A percentile compares a stretch with the other conserved stretches of the same genome.
Conservation (phyloP, 2,797 vertebrate genomes). For the Pipistrellus kuhlii region DNA sequence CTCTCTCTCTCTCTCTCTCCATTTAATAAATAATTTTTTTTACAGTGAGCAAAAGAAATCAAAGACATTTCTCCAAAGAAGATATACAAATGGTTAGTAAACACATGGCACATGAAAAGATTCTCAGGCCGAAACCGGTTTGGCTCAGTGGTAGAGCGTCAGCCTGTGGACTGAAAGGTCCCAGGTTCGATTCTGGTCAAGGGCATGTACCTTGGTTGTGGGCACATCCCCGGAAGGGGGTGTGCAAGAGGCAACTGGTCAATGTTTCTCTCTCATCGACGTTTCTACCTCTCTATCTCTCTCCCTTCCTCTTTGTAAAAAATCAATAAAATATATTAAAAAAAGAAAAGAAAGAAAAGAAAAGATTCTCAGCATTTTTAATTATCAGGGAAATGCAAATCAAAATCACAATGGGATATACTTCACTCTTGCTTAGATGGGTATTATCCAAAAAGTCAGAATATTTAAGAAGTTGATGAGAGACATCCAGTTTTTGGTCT, state of each 20-base stretch:
- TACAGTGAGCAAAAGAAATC: not conserved
- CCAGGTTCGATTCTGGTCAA: too few species aligned
- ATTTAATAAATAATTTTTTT: not conserved
- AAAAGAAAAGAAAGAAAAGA: not conserved
- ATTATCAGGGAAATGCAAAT: slow-evolving; percentile 10
- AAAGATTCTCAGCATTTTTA: slow-evolving; percentile 3
- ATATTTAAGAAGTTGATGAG: not conserved
- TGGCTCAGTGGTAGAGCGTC: too few species aligned
- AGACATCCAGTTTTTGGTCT: not conserved
- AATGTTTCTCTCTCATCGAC: too few species aligned
- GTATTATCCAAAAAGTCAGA: not conserved
- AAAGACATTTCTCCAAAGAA: not conserved
- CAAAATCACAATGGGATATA: not conserved
- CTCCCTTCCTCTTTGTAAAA: too few species aligned
- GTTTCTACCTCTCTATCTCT: too few species aligned
- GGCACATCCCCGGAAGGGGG: too few species aligned
- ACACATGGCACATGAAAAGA: not conserved
- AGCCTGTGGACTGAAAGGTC: too few species aligned
- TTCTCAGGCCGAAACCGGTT: too few species aligned
- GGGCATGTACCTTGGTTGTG: too few species aligned
- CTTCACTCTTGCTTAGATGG: not conserved
- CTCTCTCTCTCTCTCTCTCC: not conserved
- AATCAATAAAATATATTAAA: too few species aligned
- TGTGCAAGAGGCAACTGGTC: too few species aligned
- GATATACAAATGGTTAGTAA: not conserved